Conservation (phyloP, 35 echinoderm and acorn worm species). For the Heliocidaris erythrogramma region DNA sequence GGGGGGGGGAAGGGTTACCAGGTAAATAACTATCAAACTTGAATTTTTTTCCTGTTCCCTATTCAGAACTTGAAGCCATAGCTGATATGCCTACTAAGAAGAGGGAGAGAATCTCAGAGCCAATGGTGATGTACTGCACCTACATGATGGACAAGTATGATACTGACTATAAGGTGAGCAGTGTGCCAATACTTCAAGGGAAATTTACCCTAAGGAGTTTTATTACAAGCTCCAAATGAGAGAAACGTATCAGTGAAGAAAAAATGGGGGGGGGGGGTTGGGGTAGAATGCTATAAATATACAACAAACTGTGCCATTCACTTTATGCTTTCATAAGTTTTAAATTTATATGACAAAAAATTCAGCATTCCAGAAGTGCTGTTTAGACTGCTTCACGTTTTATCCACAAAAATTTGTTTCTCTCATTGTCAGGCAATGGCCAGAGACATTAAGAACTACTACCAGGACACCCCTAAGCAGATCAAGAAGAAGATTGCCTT, state of each 20-base stretch:
- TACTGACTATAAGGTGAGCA: constrained; percentile 81
- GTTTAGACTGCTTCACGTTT: too few relatives aligned
- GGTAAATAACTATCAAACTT: too few relatives aligned
- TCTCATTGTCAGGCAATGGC: constrained; percentile 79
- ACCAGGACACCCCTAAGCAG: constrained; percentile 97
- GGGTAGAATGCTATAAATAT: neutral
- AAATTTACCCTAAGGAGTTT: neutral
- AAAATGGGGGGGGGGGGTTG: too few relatives aligned
- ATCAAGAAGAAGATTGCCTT: constrained; percentile 79
- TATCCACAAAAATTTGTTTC: neutral
- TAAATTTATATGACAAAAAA: too few relatives aligned
- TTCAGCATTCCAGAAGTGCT: too few relatives aligned
- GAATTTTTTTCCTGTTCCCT: neutral
- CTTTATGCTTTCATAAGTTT: too few relatives aligned
- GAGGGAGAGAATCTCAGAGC: constrained; percentile 60
- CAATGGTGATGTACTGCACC: constrained; percentile 64
- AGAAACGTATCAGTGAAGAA: neutral
- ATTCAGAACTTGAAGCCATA: constrained; percentile 67
- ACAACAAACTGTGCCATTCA: neutral
- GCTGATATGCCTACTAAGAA: constrained; percentile 63
- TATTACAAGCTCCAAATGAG: neutral
- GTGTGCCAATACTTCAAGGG: neutral
- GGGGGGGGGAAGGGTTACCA: too few relatives aligned
- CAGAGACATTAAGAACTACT: constrained; percentile 82
- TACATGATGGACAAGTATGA: constrained; percentile 92